Conservation (phyloP, 53 echinoderm and acorn worm genomes). For the Holothuria leucospilota region DNA sequence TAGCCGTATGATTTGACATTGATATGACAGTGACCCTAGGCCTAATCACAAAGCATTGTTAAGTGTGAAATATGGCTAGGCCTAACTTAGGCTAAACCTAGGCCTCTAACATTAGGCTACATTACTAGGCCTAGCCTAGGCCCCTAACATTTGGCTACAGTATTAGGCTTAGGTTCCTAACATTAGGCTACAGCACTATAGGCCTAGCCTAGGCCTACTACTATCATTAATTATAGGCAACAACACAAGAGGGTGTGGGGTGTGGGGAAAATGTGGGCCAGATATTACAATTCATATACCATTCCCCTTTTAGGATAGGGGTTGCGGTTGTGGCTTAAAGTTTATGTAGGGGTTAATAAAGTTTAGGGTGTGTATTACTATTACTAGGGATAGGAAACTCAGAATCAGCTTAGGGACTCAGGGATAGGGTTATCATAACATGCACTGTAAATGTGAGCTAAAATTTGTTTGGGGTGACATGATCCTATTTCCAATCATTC, state of each 20-base stretch:
- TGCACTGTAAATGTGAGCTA: too few species aligned
- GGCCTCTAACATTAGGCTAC: not conserved
- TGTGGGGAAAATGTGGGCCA: slow-evolving; percentile 18
- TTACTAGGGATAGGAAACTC: too few species aligned
- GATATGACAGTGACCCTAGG: too few species aligned
- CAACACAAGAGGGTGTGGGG: slow-evolving; percentile 31
- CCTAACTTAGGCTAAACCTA: slow-evolving; percentile 17
- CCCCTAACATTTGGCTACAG: slow-evolving; percentile 21
- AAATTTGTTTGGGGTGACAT: too few species aligned
- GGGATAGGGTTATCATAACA: too few species aligned
- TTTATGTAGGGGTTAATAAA: too few species aligned
- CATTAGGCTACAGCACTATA: slow-evolving; percentile 4
- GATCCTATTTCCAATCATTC: too few species aligned
- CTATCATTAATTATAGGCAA: slow-evolving; percentile 20
- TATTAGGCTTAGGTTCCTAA: slow-evolving; percentile 14
- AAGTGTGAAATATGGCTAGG: slow-evolving; percentile 14
- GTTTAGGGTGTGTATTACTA: too few species aligned
- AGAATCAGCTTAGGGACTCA: too few species aligned
- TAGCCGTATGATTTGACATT: too few species aligned
- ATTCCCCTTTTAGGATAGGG: slow-evolving; percentile 13
- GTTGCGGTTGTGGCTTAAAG: slow-evolving; percentile 20
- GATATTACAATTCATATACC: not conserved
- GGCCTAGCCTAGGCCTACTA: too few species aligned
- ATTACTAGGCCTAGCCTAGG: slow-evolving; percentile 7
- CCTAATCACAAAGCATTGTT: slow-evolving; percentile 27